These are phyloP conservation scores for Thelaira solivaga DNA, from an alignment of 2,888 invertebrate genomes.

Conservation along the genomic window DNA sequence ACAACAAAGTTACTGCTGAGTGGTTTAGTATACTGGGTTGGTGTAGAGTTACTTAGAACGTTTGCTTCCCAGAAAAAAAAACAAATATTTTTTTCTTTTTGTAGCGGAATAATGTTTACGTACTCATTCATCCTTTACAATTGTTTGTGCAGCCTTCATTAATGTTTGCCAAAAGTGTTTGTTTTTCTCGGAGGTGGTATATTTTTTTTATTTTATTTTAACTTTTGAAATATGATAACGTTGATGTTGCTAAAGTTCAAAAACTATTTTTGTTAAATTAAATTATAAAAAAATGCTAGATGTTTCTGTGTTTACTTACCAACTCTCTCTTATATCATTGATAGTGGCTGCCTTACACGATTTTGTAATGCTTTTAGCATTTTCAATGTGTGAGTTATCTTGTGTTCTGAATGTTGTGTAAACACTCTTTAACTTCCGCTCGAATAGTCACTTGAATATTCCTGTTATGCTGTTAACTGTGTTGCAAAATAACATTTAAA, in stretches of 20 bases:
- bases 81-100: too few species aligned
- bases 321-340: slow-evolving; percentile 33
- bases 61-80: neutral
- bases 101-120: neutral
- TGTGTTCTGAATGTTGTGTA: slow-evolving; percentile 46
- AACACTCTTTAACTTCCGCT: slow-evolving; percentile 51
- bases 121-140: neutral
- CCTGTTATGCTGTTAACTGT: neutral
- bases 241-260: slow-evolving; percentile 18
- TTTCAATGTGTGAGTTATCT: slow-evolving; percentile 5
- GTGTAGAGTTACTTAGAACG: neutral
- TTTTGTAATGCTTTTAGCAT: neutral
- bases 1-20: slow-evolving; percentile 7
- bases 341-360: neutral
- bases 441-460: slow-evolving; percentile 12
- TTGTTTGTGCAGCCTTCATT: slow-evolving; percentile 38
- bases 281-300: slow-evolving; percentile 65
- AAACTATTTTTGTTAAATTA: slow-evolving; percentile 58
- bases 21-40: neutral
- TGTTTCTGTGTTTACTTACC: slow-evolving; percentile 55
- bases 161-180: slow-evolving; percentile 48
- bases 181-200: slow-evolving; percentile 29
- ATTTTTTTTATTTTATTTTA: neutral
- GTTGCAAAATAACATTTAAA: slow-evolving; percentile 44
- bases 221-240: slow-evolving; percentile 10